Evolutionary conservation across 2,797 vertebrate genomes (phyloP).

Genomic region (Bradypus variegatus): DNA sequence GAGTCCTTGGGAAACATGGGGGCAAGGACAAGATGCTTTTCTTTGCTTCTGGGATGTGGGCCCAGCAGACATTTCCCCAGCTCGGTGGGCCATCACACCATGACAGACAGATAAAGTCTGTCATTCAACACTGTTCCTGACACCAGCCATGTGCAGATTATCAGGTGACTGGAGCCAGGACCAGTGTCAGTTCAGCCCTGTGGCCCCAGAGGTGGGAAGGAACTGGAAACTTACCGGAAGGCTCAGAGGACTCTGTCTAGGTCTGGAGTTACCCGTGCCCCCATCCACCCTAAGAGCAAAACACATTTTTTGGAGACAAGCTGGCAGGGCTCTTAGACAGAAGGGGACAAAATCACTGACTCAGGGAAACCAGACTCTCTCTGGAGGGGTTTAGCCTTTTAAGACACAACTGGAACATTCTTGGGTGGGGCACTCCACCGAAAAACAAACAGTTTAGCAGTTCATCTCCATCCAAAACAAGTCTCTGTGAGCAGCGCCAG

Average conservation of each 20-base stretch:
- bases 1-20: background rate
- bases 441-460: constrained; percentile 46
- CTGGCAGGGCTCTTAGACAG: constrained; percentile 52
- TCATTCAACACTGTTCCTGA: background rate
- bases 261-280: background rate
- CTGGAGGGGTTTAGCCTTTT: constrained; percentile 34
- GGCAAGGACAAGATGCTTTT: background rate
- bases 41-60: background rate
- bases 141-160: background rate
- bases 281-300: constrained; percentile 5
- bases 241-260: background rate
- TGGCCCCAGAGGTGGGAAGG: background rate
- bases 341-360: constrained; percentile 43
- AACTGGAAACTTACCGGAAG: constrained; percentile 36
- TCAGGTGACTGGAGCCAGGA: background rate
- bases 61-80: background rate
- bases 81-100: background rate
- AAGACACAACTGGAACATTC: constrained; percentile 50
- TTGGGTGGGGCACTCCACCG: constrained; percentile 38
- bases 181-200: background rate
- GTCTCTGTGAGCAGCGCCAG: background rate
- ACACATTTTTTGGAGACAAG: constrained; percentile 36
- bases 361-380: constrained; percentile 55
- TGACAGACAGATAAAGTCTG: background rate
- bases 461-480: constrained; percentile 53